Evolutionary conservation across 2,113 vertebrate species (phyloP).

Genomic region (Chlamydotis undulata): DNA sequence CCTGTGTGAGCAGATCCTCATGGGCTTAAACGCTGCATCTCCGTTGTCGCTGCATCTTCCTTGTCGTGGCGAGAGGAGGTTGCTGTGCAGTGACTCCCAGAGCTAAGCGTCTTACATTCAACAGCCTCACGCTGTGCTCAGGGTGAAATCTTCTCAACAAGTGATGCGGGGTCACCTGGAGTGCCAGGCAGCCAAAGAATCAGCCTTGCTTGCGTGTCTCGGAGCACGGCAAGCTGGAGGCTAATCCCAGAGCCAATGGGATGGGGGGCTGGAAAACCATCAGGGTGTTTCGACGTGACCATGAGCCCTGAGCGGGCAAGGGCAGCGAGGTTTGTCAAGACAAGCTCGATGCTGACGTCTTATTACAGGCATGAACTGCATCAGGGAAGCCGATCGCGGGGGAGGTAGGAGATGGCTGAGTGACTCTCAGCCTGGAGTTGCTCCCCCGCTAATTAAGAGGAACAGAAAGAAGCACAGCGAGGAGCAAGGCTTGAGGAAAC

Average conservation of each 20-base stretch:
- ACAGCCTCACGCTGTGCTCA: neutral
- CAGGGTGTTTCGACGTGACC: neutral
- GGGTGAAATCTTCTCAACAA: neutral
- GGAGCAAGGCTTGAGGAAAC: slow-evolving; percentile 8
- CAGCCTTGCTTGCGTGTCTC: neutral
- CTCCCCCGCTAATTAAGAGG: slow-evolving; percentile 23
- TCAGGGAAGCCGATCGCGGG: neutral
- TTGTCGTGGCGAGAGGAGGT: rapidly evolving
- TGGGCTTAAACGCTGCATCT: neutral
- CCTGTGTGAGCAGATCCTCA: neutral
- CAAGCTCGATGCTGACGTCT: neutral
- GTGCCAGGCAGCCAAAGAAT: neutral
- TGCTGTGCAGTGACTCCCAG: neutral
- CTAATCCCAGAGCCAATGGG: neutral
- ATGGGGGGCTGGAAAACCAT: neutral
- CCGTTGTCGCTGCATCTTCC: neutral
- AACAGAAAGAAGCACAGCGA: neutral
- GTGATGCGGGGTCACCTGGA: neutral
- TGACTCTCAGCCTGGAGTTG: neutral
- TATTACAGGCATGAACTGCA: neutral
- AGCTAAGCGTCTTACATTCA: neutral
- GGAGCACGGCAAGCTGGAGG: neutral
- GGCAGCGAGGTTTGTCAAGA: neutral
- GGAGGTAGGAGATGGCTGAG: neutral
- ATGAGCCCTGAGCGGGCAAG: neutral